Evolutionary conservation across 2,113 vertebrate genomes (phyloP).

Genomic region (mouse (Mus musculus)): DNA sequence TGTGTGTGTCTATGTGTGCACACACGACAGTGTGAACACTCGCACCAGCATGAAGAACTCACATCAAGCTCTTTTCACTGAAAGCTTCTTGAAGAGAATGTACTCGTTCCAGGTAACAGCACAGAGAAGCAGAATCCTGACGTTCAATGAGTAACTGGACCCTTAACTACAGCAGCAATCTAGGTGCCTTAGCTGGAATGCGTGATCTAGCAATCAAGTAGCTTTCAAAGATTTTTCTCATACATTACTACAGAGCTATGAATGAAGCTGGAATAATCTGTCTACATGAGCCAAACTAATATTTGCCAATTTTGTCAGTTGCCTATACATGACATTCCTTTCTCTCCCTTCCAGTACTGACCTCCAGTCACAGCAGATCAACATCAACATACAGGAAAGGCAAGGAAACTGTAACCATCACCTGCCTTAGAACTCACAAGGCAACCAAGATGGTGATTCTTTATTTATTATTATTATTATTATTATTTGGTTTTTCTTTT

Average conservation of each 20-base stretch:
- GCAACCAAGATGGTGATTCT: background rate
- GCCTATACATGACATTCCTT: background rate
- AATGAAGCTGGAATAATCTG: background rate
- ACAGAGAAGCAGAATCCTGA: background rate
- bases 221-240: slow-evolving; percentile 43
- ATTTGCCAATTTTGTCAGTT: slow-evolving; percentile 34
- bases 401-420: slow-evolving; percentile 13
- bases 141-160: background rate
- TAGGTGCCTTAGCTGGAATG: background rate
- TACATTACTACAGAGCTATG: background rate
- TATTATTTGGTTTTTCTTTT: too few relatives aligned
- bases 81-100: background rate
- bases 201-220: background rate
- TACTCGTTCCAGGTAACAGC: slow-evolving; percentile 15
- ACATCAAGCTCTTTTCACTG: background rate
- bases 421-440: background rate
- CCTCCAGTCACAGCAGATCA: background rate
- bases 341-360: slow-evolving; percentile 7
- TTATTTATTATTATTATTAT: too few relatives aligned
- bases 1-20: too few relatives aligned
- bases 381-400: background rate
- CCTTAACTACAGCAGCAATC: slow-evolving; percentile 6
- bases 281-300: slow-evolving; percentile 8
- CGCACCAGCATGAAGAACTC: background rate
- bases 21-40: too few relatives aligned